Base-by-base conservation (phyloP, 2,797 vertebrate genomes). In the Neomorphus geoffroyi region DNA sequence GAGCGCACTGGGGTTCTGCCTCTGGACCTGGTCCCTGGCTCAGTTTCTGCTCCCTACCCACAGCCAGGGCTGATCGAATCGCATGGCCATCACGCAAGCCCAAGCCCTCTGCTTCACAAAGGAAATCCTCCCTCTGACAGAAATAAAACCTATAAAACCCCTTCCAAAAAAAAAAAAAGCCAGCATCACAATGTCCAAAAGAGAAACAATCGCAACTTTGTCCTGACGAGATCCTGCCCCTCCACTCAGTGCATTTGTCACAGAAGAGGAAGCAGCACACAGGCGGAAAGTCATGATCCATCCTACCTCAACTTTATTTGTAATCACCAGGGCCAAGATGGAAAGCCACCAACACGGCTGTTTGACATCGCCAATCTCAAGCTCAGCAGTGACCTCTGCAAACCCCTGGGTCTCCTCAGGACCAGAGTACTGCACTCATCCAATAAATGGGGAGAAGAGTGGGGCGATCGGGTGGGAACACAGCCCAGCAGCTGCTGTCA, bases 1-100 rank as follows among this genome's bases (percentile, higher is more conserved):
- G 64, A 84, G 41, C 21, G 61, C 65, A n/a, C 7, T 1, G 21
- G 2, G 12, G 21, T 75, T 50, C 39, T 77, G n/a, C 18, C 58
- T 58, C 78, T 9, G 6, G 8, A 75, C 32, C 17, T 28, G 41
- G 24, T 30, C 4, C 26, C 11, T 22, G 53, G 35, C 39, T 88
- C 11, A 2, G 39, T 70, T 58, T 57, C 72, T 66, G 64, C 67
- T 66, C 69, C 6, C 7, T 1, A 22, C 48, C 64, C 12, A 24
- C 7, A 87, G 28, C 7, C 2, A 13, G 58, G 61, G 43, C 69
- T 65, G 50, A 30, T 2, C 2, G 2, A 61, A 54, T 0, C 4
- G 6, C 53, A 30, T 0, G 0, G 37, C 15, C 32, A 6, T 7
- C 27, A 7, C 0, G 1, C 3, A 0, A 1, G 8, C 61, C 48